Conservation (phyloP, 2,797 vertebrate species). For the Alfaro cultratus region DNA sequence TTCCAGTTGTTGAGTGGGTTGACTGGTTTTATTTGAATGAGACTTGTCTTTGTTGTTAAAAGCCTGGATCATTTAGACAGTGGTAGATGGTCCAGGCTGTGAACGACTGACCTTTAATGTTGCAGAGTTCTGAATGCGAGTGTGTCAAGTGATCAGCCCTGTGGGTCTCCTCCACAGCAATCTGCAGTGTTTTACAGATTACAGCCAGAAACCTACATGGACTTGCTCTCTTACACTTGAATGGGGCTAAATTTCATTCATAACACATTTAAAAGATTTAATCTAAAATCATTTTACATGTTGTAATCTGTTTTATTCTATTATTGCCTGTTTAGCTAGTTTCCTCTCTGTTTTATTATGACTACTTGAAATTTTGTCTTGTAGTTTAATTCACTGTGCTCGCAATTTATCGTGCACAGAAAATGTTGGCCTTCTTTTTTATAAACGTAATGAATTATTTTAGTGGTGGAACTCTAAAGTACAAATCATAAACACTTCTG, state of each 20-base stretch:
- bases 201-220: not conserved
- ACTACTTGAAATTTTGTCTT: not conserved
- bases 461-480: not conserved
- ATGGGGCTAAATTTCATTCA: not conserved
- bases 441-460: not conserved
- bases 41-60: constrained; percentile 31
- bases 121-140: constrained; percentile 23
- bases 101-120: constrained; percentile 21
- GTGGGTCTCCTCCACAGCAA: constrained; percentile 44
- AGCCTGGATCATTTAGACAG: constrained; percentile 42
- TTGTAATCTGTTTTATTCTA: not conserved
- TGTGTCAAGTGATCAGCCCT: constrained; percentile 44
- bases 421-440: not conserved
- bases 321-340: not conserved
- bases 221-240: not conserved
- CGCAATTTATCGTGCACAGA: not conserved
- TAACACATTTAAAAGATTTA: not conserved
- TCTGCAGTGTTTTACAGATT: constrained; percentile 7
- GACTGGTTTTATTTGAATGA: constrained; percentile 32
- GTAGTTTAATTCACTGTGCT: not conserved
- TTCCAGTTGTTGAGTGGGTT: constrained; percentile 33
- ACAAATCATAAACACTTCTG: too few species aligned
- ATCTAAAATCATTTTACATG: not conserved
- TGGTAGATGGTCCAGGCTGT: constrained; percentile 42
- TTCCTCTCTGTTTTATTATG: not conserved